phyloP scores from a whole-genome alignment of 30 jellyfish, hydroid and myxozoan genomes.

The Phacellophora camtschatica region DNA sequence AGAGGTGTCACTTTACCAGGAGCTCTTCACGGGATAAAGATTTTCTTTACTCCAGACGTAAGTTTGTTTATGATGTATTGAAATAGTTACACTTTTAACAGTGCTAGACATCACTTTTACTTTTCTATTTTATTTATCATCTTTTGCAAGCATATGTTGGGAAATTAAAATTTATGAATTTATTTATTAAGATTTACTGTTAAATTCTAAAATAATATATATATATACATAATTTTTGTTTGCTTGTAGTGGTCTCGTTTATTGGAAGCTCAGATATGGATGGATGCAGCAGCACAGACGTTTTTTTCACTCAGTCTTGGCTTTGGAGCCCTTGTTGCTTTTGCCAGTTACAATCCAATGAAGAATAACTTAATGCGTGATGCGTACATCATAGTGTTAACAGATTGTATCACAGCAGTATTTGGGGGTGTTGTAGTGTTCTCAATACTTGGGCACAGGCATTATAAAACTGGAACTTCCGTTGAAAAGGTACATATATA shows the following conservation, averaged over 20 bases:
- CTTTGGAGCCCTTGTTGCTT: conserved; percentile 86
- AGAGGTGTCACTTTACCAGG: conserved; percentile 94
- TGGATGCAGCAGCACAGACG: conserved; percentile 91
- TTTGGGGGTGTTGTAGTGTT: conserved; percentile 81
- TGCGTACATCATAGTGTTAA: conserved; percentile 74
- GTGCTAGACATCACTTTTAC: too few relatives aligned
- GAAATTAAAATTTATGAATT: too few relatives aligned
- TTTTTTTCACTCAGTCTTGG: conserved; percentile 90
- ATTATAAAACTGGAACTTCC: conserved; percentile 34
- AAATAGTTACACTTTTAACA: too few relatives aligned
- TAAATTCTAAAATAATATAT: too few relatives aligned
- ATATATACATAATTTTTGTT: not conserved
- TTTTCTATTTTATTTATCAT: too few relatives aligned
- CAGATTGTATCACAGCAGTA: conserved; percentile 76
- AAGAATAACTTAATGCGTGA: conserved; percentile 79
- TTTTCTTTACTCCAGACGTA: conserved; percentile 94
- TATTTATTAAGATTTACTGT: too few relatives aligned
- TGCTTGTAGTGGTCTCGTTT: conserved; percentile 54
- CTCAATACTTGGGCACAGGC: conserved; percentile 89
- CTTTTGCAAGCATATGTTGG: too few relatives aligned
- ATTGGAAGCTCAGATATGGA: conserved; percentile 69
- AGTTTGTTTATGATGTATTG: too few relatives aligned
- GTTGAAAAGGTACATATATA: conserved; percentile 41
- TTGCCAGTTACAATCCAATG: conserved; percentile 89
- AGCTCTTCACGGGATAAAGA: conserved; percentile 85